Base-by-base conservation (phyloP, 1,140 invertebrate species). In the Aethina tumida region DNA sequence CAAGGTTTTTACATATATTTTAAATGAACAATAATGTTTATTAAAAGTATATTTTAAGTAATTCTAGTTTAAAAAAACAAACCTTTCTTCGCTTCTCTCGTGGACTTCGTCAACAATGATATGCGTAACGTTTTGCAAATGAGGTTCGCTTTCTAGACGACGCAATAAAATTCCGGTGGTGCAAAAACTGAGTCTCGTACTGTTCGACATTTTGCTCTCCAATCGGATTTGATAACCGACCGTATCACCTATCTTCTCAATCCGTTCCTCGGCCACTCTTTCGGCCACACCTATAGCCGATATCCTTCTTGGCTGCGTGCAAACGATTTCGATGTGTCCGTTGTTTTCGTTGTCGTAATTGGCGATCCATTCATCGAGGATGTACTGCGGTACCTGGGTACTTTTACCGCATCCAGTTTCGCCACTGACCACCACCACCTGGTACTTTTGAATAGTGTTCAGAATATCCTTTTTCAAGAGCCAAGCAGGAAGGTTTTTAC, bases 221-320 rank as follows among this genome's bases (percentile, higher is more conserved):
- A 86, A 59, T 64, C 79, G 70, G 64, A 75, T 77, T 73, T 93
- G 86, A 66, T 92, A 95, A 5, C 90, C 91, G 16, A 93, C 71
- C 14, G 77, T 75, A 39, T 77, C 70, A 1, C 90, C 92, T 41
- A 92, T 66, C 58, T 74, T 71, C 71, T 90, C 89, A 20, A 77
- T 56, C 42, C 88, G 69, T 65, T 97, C 92, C n/a, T 79, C 66
- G 2, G 88, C 81, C 0, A 97, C 89, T 47, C 91, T 71, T 53
- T 93, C 84, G 2, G 93, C 87, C 1, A 97, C 82, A 29, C 87
- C 85, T 43, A 95, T 82, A 10, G 93, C 91, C 15, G 92, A 90
- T 51, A 98, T 81, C 45, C 91, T 70, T 34, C 92, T 70, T 0
- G 94, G 93, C 59, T 97, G 91, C 0, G 92, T 96, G 49, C 89